Evolutionary conservation across 2,797 vertebrate species (phyloP).

Genomic region (Hemibagrus guttatus): DNA sequence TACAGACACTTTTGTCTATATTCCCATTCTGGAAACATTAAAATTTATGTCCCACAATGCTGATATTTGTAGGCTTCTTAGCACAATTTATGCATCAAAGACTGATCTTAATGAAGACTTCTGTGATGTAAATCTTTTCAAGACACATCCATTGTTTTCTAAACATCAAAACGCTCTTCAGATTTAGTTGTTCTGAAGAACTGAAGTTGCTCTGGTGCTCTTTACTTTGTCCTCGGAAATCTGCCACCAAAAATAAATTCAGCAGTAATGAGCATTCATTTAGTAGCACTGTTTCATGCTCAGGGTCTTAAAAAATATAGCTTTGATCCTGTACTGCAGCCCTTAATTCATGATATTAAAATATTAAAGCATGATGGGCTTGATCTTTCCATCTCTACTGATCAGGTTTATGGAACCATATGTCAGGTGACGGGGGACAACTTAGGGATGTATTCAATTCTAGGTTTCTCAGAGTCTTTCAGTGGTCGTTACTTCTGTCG

Average conservation of each 20-base stretch:
- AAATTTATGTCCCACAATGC: background rate
- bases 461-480: no score
- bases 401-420: background rate
- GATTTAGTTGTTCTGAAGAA: conserved; percentile 2
- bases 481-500: no score
- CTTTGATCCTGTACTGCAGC: conserved; percentile 31
- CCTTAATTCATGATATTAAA: background rate
- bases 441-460: no score
- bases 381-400: background rate
- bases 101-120: background rate
- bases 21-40: conserved; percentile 17
- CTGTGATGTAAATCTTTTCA: conserved; percentile 8
- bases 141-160: conserved; percentile 7
- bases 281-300: conserved; percentile 34
- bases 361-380: background rate
- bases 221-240: conserved; percentile 34
- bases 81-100: background rate
- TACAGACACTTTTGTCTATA: background rate
- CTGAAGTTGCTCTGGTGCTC: no score
- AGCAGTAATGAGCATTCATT: conserved; percentile 18
- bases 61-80: background rate
- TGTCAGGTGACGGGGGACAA: no score
- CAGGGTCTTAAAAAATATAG: background rate
- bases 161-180: conserved; percentile 7
- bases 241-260: conserved; percentile 15